Percentiles rank a stretch among this genome's conserved stretches.
Evolutionary conservation across 2,888 invertebrate species (phyloP).

Genomic region (Cancer borealis): DNA sequence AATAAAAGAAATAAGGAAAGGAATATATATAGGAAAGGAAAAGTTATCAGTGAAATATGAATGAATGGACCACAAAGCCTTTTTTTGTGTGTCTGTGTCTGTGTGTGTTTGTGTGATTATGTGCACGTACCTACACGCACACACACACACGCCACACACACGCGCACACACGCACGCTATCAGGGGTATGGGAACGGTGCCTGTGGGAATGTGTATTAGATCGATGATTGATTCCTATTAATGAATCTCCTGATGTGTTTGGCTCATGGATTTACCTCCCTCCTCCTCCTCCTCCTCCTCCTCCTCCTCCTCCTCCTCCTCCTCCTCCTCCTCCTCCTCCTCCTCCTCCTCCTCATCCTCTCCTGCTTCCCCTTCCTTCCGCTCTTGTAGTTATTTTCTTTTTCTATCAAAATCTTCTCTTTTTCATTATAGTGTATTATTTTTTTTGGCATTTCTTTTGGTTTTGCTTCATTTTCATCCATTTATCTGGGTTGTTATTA

Average conservation of each 20-base stretch:
- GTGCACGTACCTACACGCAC: neutral
- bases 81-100: neutral
- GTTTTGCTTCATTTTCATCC: neutral
- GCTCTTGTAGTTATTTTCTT: neutral
- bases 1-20: neutral
- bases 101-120: neutral
- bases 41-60: neutral
- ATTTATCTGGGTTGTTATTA: neutral
- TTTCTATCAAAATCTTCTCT: neutral
- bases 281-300: constrained; percentile 8
- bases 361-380: neutral
- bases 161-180: constrained; percentile 35
- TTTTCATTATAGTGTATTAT: neutral
- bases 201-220: constrained; percentile 41
- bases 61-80: neutral
- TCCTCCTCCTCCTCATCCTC: neutral
- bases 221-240: constrained; percentile 59
- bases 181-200: neutral
- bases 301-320: neutral
- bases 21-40: neutral
- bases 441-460: neutral
- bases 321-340: neutral
- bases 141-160: constrained; percentile 35
- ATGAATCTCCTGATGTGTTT: constrained; percentile 48
- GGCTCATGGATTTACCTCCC: neutral